Base-by-base conservation (phyloP, 2,888 invertebrate species). In the Rhaphigaster nebulosa region DNA sequence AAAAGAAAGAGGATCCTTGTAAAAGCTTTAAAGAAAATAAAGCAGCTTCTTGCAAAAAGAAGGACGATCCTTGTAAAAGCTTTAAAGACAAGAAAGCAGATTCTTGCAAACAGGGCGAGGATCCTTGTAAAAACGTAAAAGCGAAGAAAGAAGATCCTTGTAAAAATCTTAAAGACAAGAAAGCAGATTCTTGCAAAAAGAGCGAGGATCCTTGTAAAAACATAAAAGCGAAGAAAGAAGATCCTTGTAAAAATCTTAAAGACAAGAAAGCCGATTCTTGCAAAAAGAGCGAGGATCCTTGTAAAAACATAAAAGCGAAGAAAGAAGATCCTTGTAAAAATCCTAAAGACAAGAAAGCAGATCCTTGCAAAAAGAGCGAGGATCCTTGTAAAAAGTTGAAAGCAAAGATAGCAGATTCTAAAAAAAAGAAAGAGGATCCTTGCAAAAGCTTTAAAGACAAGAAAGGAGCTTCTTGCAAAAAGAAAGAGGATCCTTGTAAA, bases 401-500 rank as follows among this genome's bases (percentile, higher is more conserved):
- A 45, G 5, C 45, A 45, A 45, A 45, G 45, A 45, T 8, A 45
- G 5, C 45, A 8, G 45, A 45, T 45, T 12, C 45, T 45, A 45
- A 45, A 45, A 12, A 5, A 50, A 89, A 52, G 45, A 70, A 76
- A 50, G 8, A 60, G 45, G 54, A 60, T 45, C 65, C 65, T 18
- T 65, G 65, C 41, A 88, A 88, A 52, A 29, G 54, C 45, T 26
- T 29, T 6, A 34, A 88, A 88, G 34, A 10, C 8, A 87, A 87
- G 52, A 52, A 87, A 20, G 29, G 5, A 2, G 50, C 26, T 52
- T 20, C 88, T 13, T 50, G 88, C 34, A 88, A 87, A 52, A n/a
- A 89, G 88, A 89, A 89, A 52, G 34, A 76, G 52, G 89, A 89
- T 50, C 76, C 89, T 76, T 89, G 89, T n/a, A 89, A 89, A 54